Conservation (phyloP, 2,888 invertebrate species). For the Lasioglossum marginatum region DNA sequence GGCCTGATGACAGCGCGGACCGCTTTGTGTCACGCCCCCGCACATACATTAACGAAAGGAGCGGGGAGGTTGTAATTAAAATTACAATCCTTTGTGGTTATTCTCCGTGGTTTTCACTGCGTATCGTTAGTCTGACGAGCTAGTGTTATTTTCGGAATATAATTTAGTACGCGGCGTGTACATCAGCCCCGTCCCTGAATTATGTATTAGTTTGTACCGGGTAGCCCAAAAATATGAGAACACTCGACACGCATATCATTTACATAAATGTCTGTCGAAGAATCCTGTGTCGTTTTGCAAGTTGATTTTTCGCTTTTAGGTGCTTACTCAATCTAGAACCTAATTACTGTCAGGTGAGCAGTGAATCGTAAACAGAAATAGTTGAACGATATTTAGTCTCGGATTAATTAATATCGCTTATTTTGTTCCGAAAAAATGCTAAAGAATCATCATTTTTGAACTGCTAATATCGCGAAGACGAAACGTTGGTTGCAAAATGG, state of each 20-base stretch:
- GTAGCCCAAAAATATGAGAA: background rate
- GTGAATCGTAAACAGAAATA: too few relatives aligned
- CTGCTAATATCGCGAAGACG: too few relatives aligned
- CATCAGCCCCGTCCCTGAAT: conserved; percentile 26
- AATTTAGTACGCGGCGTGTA: conserved; percentile 33
- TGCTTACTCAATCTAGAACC: too few relatives aligned
- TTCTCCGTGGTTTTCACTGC: conserved; percentile 25
- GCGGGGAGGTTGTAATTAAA: conserved; percentile 48
- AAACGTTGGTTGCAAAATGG: too few relatives aligned
- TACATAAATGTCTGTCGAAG: background rate
- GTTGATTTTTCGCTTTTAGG: background rate
- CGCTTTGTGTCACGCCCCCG: conserved; percentile 52
- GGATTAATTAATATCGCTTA: too few relatives aligned
- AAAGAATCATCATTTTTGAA: too few relatives aligned
- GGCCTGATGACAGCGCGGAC: conserved; percentile 62
- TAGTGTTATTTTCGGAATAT: conserved; percentile 49
- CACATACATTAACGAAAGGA: conserved; percentile 25
- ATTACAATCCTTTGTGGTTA: conserved; percentile 52
- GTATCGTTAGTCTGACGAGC: conserved; percentile 42
- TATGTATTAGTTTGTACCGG: conserved; percentile 30
- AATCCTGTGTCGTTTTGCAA: background rate
- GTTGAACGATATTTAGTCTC: too few relatives aligned
- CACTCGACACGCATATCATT: background rate
- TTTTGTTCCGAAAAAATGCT: too few relatives aligned
- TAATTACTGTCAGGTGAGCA: too few relatives aligned